Conservation (phyloP, 2,113 vertebrate genomes). For the Gavia stellata region DNA sequence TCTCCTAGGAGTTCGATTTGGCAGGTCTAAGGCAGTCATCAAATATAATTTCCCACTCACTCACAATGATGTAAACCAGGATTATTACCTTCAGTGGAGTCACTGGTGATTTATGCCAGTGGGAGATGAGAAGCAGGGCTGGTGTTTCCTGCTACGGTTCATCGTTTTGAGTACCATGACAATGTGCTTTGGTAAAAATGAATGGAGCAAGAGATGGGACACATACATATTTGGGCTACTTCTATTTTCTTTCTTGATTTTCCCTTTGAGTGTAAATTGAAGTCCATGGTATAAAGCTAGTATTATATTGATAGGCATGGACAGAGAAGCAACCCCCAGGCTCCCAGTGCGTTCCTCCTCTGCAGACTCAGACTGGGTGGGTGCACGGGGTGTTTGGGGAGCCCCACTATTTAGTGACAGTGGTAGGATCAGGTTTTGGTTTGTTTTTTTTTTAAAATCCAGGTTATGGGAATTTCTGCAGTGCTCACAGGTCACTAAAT, state of each 20-base stretch:
- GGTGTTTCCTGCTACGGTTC: background rate
- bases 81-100: background rate
- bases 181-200: background rate
- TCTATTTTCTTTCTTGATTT: background rate
- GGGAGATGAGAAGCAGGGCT: background rate
- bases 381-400: background rate
- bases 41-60: background rate
- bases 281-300: background rate
- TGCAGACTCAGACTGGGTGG: background rate
- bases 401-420: background rate
- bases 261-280: background rate
- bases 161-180: background rate
- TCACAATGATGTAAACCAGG: background rate
- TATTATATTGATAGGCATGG: background rate
- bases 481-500: background rate
- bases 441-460: background rate
- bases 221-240: background rate
- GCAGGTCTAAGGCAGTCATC: background rate
- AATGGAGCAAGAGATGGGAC: background rate
- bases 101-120: background rate
- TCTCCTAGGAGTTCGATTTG: background rate
- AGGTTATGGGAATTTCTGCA: background rate
- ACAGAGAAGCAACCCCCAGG: background rate
- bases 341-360: background rate
- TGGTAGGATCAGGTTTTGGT: background rate